These are phyloP conservation scores for Temnothorax unifasciatus DNA, from an alignment of 2,888 invertebrate species.

Conservation along the genomic window DNA sequence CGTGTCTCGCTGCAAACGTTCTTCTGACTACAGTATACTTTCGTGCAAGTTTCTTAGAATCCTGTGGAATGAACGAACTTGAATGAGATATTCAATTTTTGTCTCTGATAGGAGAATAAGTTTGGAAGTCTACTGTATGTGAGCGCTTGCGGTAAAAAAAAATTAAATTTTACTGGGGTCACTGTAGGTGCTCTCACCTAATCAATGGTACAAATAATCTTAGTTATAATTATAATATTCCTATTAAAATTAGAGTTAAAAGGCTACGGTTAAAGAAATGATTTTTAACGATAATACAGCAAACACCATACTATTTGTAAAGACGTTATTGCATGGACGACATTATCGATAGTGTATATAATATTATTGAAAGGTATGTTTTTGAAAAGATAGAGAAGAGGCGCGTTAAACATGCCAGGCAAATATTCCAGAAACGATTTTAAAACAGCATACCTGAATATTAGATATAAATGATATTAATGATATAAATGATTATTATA, in stretches of 20 bases:
- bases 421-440: conserved; percentile 67
- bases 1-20: conserved; percentile 65
- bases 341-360: conserved; percentile 40
- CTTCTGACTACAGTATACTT: conserved; percentile 44
- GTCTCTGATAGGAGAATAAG: not conserved
- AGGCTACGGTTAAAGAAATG: conserved; percentile 72
- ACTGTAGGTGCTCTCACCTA: conserved; percentile 83
- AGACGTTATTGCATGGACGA: conserved; percentile 76
- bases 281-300: conserved; percentile 67
- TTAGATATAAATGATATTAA: not conserved
- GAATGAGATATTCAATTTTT: conserved; percentile 24
- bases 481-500: not conserved
- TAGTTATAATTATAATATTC: conserved; percentile 85
- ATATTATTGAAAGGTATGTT: conserved; percentile 58
- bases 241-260: conserved; percentile 80
- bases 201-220: conserved; percentile 85
- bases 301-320: conserved; percentile 65
- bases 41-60: conserved; percentile 56
- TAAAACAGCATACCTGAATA: not conserved
- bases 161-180: conserved; percentile 73
- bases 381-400: conserved; percentile 36
- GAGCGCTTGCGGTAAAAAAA: conserved; percentile 59
- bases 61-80: not conserved
- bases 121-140: conserved; percentile 19
- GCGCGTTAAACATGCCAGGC: conserved; percentile 54